phyloP scores from a whole-genome alignment of 2,888 invertebrate genomes.

The Cheilosia vulpina region DNA sequence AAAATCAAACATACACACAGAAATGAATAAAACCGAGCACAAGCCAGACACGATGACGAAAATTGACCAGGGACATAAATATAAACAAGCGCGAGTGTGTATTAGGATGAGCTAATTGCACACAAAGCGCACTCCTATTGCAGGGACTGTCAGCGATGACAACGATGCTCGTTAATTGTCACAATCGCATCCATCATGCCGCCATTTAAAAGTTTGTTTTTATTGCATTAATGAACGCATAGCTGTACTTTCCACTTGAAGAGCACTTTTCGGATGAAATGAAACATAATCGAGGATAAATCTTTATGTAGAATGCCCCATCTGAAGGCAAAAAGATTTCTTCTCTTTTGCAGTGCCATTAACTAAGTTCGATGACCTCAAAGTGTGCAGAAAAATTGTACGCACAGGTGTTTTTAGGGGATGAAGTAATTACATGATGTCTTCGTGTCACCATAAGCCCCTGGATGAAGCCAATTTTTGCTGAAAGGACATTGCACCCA shows the following conservation, averaged over 20 bases:
- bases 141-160: not conserved
- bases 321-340: not conserved
- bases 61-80: slow-evolving; percentile 52
- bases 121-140: slow-evolving; percentile 20
- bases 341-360: not conserved
- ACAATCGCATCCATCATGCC: too few species aligned
- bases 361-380: slow-evolving; percentile 59
- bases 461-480: slow-evolving; percentile 57
- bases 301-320: too few species aligned
- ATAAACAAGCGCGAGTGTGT: not conserved
- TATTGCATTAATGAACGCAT: too few species aligned
- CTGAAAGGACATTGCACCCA: slow-evolving; percentile 59
- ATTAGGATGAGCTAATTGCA: slow-evolving; percentile 7
- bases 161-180: too few species aligned
- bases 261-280: too few species aligned
- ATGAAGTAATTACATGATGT: slow-evolving; percentile 56
- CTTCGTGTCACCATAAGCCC: slow-evolving; percentile 48
- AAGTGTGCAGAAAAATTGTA: slow-evolving; percentile 48
- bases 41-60: slow-evolving; percentile 57
- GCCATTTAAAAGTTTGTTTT: too few species aligned
- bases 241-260: too few species aligned
- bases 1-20: not conserved
- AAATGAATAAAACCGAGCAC: slow-evolving; percentile 14
- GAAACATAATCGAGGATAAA: too few species aligned
- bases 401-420: slow-evolving; percentile 64